Base-by-base conservation (phyloP, 2,113 vertebrate genomes). In the Daboia siamensis region DNA sequence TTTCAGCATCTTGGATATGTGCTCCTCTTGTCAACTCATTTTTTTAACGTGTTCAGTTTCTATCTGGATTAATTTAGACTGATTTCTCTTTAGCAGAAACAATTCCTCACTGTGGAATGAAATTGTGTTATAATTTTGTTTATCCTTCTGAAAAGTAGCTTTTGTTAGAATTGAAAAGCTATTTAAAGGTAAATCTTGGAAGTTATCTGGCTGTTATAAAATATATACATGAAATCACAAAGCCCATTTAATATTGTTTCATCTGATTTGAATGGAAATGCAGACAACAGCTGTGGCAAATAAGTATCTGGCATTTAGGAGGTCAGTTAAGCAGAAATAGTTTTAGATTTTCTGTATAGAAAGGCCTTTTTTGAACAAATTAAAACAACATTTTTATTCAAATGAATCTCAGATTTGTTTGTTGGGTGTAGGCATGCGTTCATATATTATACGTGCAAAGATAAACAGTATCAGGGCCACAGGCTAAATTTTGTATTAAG, bases 331-430 rank as follows among this genome's bases (percentile, higher is more conserved):
- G 44, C 5, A 33, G 55, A 33, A 92, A 26, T 48, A n/a, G 44
- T 91, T 92, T 26, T 61, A 86, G 52, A 48, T 1, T 0, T 85
- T 23, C 44, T 5, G 88, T 0, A 0, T 57, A 52, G 29, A 7
- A 7, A n/a, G 29, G 20, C 1, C 33, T 0, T 0, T 87, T 90
- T 13, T n/a, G 56, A 92, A 13, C 5, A 4, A 39, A 15, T 12
- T 90, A 48, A 94, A 91, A 84, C 29, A 39, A 46, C 29, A 90
- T 93, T 88, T 84, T 23, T 80, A 52, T 90, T 94, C 59, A 86
- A 51, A 39, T 90, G 9, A 86, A 54, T 92, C 56, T 48, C 39
- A 89, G 0, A 44, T 87, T 93, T 94, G 59, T 92, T 46, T 12
- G 15, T 89, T 26, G 91, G 52, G 24, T n/a, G 51, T 29, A 39